Percentiles rank a stretch among this genome's conserved stretches.
phyloP scores from a whole-genome alignment of 1,140 invertebrate species.

The Drosophila tropicalis region DNA sequence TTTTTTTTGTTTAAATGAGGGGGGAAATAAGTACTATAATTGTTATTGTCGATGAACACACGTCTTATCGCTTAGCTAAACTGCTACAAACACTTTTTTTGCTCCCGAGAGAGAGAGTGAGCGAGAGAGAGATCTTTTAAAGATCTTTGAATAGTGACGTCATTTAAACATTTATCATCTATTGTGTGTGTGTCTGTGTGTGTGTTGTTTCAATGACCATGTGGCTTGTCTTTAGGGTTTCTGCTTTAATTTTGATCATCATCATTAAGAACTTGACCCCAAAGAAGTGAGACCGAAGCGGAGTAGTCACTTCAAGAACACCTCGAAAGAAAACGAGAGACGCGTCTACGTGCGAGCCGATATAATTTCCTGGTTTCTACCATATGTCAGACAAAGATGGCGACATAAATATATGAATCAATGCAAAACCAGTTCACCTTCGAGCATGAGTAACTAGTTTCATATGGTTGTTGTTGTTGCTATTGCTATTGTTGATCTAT shows the following conservation, averaged over 20 bases:
- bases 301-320: conserved; percentile 40
- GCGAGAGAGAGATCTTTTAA: conserved; percentile 1
- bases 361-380: conserved; percentile 70
- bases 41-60: not conserved
- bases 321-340: conserved; percentile 25
- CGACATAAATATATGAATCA: conserved; percentile 40
- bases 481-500: conserved; percentile 40
- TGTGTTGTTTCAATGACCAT: conserved; percentile 1
- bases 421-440: conserved; percentile 79
- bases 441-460: conserved; percentile 69
- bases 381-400: too few species aligned
- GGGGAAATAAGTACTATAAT: too few species aligned
- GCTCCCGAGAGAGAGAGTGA: too few species aligned
- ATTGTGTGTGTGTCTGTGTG: not conserved
- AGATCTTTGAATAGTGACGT: not conserved
- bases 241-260: conserved; percentile 25
- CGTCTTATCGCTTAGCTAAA: not conserved
- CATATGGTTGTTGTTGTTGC: conserved; percentile 16
- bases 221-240: not conserved
- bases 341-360: conserved; percentile 60
- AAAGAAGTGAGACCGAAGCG: conserved; percentile 23
- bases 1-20: conserved; percentile 29
- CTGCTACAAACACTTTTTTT: too few species aligned
- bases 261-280: conserved; percentile 71
- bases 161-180: conserved; percentile 26